phyloP scores from a whole-genome alignment of 2,888 invertebrate genomes.

The Carabus problematicus region DNA sequence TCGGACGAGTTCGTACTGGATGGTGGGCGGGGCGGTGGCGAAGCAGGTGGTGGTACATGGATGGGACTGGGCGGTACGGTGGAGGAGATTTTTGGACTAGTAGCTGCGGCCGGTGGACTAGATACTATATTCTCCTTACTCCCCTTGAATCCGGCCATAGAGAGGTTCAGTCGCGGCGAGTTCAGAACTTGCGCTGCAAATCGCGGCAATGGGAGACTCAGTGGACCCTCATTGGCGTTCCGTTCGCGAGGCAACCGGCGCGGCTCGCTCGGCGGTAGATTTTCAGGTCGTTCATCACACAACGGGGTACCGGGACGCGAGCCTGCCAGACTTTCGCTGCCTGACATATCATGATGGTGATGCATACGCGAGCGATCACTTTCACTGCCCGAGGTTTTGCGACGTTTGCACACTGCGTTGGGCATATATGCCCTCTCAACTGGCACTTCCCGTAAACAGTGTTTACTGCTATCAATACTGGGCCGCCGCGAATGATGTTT shows the following conservation, averaged over 20 bases:
- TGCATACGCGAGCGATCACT: constrained; percentile 51
- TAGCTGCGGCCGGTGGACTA: constrained; percentile 60
- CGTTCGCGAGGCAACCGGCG: constrained; percentile 69
- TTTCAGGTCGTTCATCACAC: constrained; percentile 82
- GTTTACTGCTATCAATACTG: constrained; percentile 59
- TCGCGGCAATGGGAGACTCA: constrained; percentile 86
- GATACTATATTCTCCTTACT: constrained; percentile 53
- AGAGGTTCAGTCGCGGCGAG: constrained; percentile 52
- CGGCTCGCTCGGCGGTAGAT: constrained; percentile 76
- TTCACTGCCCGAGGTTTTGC: constrained; percentile 61
- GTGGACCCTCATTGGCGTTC: constrained; percentile 70
- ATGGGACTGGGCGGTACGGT: constrained; percentile 56
- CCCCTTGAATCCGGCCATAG: constrained; percentile 58
- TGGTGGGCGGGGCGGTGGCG: constrained; percentile 72
- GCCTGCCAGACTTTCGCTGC: constrained; percentile 70
- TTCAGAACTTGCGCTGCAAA: constrained; percentile 77
- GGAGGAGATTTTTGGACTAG: constrained; percentile 60
- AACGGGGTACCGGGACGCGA: constrained; percentile 87
- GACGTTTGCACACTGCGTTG: constrained; percentile 63
- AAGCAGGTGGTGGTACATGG: constrained; percentile 65
- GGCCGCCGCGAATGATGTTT: constrained; percentile 61
- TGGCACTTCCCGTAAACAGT: constrained; percentile 51
- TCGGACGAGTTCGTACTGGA: constrained; percentile 79
- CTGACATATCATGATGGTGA: constrained; percentile 65
- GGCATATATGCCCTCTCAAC: constrained; percentile 55